phyloP scores from a whole-genome alignment of 2,797 vertebrate genomes.

The Parauchenoglanis punctatus region DNA sequence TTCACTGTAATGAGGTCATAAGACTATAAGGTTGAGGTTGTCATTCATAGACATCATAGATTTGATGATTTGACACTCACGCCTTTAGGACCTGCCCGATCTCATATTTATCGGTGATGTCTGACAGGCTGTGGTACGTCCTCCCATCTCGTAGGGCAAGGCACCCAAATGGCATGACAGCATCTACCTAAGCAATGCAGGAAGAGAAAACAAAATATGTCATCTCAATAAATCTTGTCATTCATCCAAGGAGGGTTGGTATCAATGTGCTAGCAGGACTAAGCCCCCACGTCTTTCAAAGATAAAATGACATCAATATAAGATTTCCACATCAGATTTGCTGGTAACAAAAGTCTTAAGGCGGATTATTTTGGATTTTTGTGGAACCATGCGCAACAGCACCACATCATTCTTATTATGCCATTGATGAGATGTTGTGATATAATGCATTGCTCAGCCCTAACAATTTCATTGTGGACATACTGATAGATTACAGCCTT shows the following conservation, averaged over 20 bases:
- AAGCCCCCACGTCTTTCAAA: background rate
- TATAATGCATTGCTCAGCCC: background rate
- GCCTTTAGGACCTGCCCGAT: conserved; percentile 84
- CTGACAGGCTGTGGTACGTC: conserved; percentile 79
- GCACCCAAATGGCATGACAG: conserved; percentile 88
- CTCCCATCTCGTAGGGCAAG: conserved; percentile 86
- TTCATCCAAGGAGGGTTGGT: conserved; percentile 3
- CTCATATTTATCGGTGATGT: conserved; percentile 87
- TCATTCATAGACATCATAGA: conserved; percentile 12
- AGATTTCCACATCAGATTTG: background rate
- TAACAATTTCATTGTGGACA: background rate
- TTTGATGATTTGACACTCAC: conserved; percentile 72
- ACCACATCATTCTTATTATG: background rate
- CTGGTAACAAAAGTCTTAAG: background rate
- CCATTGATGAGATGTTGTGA: background rate
- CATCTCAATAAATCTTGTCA: conserved; percentile 47
- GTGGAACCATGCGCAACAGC: background rate
- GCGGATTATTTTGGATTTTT: background rate
- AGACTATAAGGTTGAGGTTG: conserved; percentile 29
- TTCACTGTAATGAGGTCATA: conserved; percentile 31
- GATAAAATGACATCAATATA: background rate
- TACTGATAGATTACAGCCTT: background rate
- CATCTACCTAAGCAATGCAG: conserved; percentile 73
- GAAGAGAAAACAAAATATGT: conserved; percentile 39
- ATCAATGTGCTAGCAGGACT: background rate